These are phyloP conservation scores for Electrophaes corylata DNA, from an alignment of 2,888 invertebrate species.

Conservation along the genomic window DNA sequence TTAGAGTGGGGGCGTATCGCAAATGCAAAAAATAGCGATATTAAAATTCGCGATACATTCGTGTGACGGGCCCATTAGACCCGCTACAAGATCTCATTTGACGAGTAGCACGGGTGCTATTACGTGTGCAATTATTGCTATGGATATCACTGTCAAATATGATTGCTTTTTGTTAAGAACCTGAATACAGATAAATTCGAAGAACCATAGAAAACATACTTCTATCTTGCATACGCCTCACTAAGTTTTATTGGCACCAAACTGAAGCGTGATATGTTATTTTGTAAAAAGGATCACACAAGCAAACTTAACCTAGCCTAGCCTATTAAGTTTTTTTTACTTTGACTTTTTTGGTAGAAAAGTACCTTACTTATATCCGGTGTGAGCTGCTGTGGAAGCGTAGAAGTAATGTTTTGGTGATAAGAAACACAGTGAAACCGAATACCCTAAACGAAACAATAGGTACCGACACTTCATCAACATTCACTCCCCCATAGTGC, in stretches of 20 bases:
- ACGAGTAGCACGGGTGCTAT: conserved; percentile 33
- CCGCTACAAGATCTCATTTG: conserved; percentile 57
- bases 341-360: background rate
- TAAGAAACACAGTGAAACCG: conserved; percentile 27
- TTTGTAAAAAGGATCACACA: too few species aligned
- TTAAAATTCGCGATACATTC: conserved; percentile 57
- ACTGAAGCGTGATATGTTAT: too few species aligned
- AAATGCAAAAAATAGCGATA: conserved; percentile 61
- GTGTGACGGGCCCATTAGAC: conserved; percentile 65
- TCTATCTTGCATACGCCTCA: too few species aligned
- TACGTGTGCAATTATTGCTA: conserved; percentile 33
- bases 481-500: conserved; percentile 26
- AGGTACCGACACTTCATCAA: conserved; percentile 41
- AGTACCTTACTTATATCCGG: background rate
- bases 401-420: conserved; percentile 19
- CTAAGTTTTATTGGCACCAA: too few species aligned
- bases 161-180: background rate
- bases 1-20: conserved; percentile 18
- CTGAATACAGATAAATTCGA: background rate
- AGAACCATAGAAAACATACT: too few species aligned
- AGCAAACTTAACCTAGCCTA: too few species aligned
- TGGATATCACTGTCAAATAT: background rate
- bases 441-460: conserved; percentile 34
- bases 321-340: too few species aligned
- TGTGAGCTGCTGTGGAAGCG: background rate